Conservation (phyloP, 2,888 invertebrate species). For the Philonicus albiceps region DNA sequence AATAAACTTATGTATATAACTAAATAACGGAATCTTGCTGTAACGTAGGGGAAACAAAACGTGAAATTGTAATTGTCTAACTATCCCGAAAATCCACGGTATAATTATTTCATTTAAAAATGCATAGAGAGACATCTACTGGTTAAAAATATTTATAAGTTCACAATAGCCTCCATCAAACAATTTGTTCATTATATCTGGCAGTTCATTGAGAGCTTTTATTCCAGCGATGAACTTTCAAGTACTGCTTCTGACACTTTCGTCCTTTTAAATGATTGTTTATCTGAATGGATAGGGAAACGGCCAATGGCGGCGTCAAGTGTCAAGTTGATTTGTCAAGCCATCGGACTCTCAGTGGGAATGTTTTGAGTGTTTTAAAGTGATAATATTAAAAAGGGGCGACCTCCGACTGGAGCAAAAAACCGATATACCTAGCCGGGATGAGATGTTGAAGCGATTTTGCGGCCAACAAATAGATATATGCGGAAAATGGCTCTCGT, state of each 20-base stretch:
- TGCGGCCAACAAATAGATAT: background rate
- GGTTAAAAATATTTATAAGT: background rate
- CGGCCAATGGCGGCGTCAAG: conserved; percentile 11
- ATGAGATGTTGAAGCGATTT: background rate
- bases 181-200: background rate
- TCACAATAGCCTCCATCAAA: background rate
- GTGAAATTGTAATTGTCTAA: too few species aligned
- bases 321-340: conserved; percentile 9
- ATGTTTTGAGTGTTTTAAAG: background rate
- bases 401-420: background rate
- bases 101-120: background rate
- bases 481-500: background rate
- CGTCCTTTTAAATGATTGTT: background rate
- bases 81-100: too few species aligned
- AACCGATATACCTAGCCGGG: too few species aligned
- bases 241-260: background rate
- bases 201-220: background rate
- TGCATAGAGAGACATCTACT: background rate
- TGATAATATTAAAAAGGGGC: background rate
- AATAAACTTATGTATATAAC: too few species aligned
- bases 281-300: background rate
- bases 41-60: too few species aligned
- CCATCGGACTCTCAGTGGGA: background rate
- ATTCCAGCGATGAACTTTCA: background rate
- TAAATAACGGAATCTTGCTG: too few species aligned